Conservation (phyloP, 64 coral and sea anemone genomes). For the Platygyra sinensis region DNA sequence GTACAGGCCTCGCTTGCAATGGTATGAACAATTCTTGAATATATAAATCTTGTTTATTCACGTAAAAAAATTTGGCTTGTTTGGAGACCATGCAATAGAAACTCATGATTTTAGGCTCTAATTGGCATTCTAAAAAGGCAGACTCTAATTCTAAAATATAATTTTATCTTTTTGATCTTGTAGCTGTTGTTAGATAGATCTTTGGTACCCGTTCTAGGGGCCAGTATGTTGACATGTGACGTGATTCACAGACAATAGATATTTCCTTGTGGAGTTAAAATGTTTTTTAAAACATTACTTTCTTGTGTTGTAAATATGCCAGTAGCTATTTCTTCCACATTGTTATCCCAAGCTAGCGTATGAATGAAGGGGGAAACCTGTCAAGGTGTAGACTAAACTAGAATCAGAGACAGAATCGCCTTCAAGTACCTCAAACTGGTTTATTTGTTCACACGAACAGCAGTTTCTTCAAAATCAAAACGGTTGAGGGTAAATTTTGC, state of each 20-base stretch:
- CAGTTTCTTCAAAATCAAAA: not conserved
- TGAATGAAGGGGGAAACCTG: not conserved
- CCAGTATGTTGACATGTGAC: conserved; percentile 5
- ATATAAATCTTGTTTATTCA: too few relatives aligned
- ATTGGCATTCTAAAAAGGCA: too few relatives aligned
- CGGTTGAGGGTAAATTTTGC: not conserved
- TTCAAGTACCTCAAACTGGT: not conserved
- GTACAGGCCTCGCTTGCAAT: too few relatives aligned
- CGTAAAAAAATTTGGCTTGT: too few relatives aligned
- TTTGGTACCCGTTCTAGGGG: conserved; percentile 30
- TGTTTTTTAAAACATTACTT: not conserved
- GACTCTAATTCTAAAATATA: not conserved
- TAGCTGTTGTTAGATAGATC: not conserved
- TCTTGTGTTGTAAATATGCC: not conserved
- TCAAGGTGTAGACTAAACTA: conserved; percentile 21
- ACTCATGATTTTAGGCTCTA: too few relatives aligned
- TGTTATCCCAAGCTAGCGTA: not conserved
- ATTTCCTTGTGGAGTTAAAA: not conserved
- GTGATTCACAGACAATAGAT: not conserved
- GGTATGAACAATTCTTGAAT: too few relatives aligned
- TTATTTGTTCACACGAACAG: not conserved
- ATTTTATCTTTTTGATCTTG: not conserved
- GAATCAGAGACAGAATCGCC: not conserved
- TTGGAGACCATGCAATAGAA: too few relatives aligned
- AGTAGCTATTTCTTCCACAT: not conserved